Percentiles rank a stretch among this genome's conserved stretches.
phyloP scores from a whole-genome alignment of 2,888 invertebrate species.

The Drosophila anomalata region DNA sequence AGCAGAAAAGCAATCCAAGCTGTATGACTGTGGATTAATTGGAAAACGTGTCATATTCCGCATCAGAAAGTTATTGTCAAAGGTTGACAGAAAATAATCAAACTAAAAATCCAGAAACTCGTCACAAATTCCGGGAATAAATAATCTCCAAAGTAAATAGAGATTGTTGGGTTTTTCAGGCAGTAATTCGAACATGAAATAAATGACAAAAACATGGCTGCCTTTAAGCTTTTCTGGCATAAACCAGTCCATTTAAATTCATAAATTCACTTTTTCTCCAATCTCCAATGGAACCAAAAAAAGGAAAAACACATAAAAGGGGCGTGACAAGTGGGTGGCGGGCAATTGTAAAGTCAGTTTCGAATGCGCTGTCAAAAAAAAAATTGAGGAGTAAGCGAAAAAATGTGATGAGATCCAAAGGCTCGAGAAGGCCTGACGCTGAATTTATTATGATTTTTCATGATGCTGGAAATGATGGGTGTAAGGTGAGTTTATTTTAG shows the following conservation, averaged over 20 bases:
- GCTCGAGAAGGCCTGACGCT: conserved; percentile 22
- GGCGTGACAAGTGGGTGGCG: conserved; percentile 20
- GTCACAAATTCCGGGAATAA: background rate
- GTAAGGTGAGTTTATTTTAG: conserved; percentile 25
- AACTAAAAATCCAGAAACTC: background rate
- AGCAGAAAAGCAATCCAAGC: background rate
- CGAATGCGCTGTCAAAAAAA: conserved; percentile 22
- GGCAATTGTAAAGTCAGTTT: conserved; percentile 11
- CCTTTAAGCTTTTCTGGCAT: conserved; percentile 8
- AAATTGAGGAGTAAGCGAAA: background rate
- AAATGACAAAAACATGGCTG: background rate
- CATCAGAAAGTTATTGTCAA: background rate
- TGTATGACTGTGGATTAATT: background rate
- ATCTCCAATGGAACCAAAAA: conserved; percentile 1
- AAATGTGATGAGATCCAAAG: background rate
- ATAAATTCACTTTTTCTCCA: conserved; percentile 26
- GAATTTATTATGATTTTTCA: conserved; percentile 33
- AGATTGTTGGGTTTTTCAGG: background rate
- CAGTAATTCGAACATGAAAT: background rate
- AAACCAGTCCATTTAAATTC: conserved; percentile 11
- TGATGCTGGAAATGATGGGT: conserved; percentile 14
- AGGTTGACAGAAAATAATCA: background rate
- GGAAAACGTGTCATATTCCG: conserved; percentile 1
- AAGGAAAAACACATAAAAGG: conserved; percentile 6
- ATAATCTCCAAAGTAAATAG: background rate